Evolutionary conservation across 2,113 vertebrate species (phyloP).

Genomic region (Tachuris rubrigastra): DNA sequence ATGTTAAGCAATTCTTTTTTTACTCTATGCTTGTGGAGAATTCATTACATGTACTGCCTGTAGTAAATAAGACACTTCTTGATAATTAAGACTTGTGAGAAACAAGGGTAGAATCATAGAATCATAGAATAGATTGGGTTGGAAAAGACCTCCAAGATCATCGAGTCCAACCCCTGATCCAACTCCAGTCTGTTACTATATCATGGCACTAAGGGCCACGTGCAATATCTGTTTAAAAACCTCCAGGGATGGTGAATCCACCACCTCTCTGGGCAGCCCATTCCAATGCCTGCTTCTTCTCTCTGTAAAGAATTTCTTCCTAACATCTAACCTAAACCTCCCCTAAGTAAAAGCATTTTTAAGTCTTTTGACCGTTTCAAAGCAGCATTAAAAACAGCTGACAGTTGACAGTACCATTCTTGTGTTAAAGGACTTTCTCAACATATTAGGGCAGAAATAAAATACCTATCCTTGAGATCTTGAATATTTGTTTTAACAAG

Average conservation of each 20-base stretch:
- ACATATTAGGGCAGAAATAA: not conserved
- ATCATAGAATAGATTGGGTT: too few species aligned
- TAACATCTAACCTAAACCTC: too few species aligned
- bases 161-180: too few species aligned
- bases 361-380: not conserved
- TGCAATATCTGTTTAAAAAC: too few species aligned
- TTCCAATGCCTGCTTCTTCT: too few species aligned
- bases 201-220: too few species aligned
- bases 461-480: not conserved
- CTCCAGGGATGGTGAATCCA: too few species aligned
- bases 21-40: not conserved
- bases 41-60: not conserved
- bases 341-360: not conserved
- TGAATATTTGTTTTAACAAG: not conserved
- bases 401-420: not conserved
- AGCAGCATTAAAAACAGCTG: not conserved
- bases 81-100: not conserved
- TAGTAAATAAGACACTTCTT: not conserved
- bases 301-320: too few species aligned
- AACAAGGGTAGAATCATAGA: not conserved
- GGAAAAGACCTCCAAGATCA: too few species aligned
- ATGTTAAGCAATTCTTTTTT: not conserved
- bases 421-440: not conserved
- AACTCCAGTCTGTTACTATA: too few species aligned
- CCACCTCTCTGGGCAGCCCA: too few species aligned